phyloP scores from a whole-genome alignment of 2,797 vertebrate genomes.

The Kryptolebias ocellatus region DNA sequence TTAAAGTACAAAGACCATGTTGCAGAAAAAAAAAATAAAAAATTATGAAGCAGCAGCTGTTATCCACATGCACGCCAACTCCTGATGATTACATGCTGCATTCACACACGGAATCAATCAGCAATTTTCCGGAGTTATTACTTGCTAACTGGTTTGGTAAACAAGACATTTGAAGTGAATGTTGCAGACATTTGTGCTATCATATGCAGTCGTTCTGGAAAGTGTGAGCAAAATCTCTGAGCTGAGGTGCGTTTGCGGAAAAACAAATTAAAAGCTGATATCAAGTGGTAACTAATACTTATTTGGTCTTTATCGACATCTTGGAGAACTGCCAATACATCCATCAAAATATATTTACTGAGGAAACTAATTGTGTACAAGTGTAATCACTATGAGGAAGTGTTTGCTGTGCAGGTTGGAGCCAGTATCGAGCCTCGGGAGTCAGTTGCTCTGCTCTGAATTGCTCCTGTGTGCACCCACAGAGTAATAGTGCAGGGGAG shows the following conservation, averaged over 20 bases:
- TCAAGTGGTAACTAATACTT: background rate
- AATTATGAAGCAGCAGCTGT: constrained; percentile 2
- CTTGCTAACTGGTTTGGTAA: background rate
- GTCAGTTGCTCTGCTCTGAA: constrained; percentile 42
- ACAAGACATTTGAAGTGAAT: background rate
- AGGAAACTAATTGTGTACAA: background rate
- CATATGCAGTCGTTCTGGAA: background rate
- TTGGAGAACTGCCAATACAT: background rate
- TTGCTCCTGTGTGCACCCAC: constrained; percentile 47
- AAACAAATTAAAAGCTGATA: background rate
- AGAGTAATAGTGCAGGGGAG: constrained; percentile 44
- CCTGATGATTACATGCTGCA: background rate
- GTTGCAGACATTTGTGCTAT: background rate
- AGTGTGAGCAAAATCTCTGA: background rate
- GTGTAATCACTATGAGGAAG: background rate
- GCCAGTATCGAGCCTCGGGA: constrained; percentile 35
- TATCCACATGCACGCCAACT: background rate
- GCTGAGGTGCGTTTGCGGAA: background rate
- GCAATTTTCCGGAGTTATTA: background rate
- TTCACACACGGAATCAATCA: background rate
- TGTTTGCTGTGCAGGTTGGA: constrained; percentile 21
- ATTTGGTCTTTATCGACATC: background rate
- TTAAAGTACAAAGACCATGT: background rate
- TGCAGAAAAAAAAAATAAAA: background rate
- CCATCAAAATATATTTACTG: constrained; percentile 1